phyloP scores from a whole-genome alignment of 1,140 invertebrate species.

The Prorops nasuta region DNA sequence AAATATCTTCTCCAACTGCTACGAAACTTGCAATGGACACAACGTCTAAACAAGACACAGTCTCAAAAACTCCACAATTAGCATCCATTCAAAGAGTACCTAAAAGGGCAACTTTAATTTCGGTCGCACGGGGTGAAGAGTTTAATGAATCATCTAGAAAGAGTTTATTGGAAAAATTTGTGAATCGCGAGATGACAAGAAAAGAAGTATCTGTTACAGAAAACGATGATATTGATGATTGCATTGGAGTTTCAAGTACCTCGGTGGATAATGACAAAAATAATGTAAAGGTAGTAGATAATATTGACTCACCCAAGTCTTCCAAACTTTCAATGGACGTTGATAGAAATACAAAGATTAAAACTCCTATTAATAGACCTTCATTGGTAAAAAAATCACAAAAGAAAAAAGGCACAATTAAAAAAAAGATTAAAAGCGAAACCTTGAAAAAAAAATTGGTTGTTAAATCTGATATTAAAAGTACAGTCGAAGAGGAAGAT shows the following conservation, averaged over 20 bases:
- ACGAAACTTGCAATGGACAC: conserved; percentile 15
- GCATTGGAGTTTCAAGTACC: neutral
- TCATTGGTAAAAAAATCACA: no score
- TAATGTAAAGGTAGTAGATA: no score
- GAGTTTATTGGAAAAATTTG: conserved; percentile 29
- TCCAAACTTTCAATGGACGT: no score
- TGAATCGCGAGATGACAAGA: conserved; percentile 2
- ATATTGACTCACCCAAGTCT: no score
- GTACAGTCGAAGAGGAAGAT: no score
- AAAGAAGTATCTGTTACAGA: neutral
- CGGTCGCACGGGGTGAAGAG: conserved; percentile 37
- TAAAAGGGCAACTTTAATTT: conserved; percentile 44
- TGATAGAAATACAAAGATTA: no score
- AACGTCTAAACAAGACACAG: neutral
- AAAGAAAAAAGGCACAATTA: no score
- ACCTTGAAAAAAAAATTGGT: no score
- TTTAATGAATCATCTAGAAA: conserved; percentile 30
- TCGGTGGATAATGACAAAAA: neutral
- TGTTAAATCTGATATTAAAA: no score
- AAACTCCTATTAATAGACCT: no score
- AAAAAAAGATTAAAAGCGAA: no score
- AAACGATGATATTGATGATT: neutral
- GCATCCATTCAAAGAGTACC: conserved; percentile 23
- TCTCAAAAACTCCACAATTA: conserved; percentile 10
- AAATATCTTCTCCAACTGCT: no score